phyloP scores from a whole-genome alignment of 2,888 invertebrate species.

The Oxytorus armatus region DNA sequence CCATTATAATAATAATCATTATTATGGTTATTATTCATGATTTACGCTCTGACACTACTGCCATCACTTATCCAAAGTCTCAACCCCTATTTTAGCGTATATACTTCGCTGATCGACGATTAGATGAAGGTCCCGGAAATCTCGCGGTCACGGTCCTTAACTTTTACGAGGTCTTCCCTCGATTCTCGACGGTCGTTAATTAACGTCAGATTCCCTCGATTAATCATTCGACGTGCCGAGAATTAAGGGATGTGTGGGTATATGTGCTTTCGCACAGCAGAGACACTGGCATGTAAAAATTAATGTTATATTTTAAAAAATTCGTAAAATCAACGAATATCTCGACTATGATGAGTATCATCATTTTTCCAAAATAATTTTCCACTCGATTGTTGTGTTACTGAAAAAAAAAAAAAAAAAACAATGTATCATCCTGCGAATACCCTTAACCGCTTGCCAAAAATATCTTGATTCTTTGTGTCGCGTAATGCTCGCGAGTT shows the following conservation, averaged over 20 bases:
- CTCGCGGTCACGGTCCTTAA: constrained; percentile 76
- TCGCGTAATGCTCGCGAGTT: no score
- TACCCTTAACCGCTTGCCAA: no score
- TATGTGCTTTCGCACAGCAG: no score
- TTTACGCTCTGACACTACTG: constrained; percentile 27
- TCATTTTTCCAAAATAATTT: no score
- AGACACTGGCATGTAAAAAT: not conserved
- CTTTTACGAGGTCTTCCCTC: constrained; percentile 75
- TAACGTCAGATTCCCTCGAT: constrained; percentile 73
- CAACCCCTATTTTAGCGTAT: constrained; percentile 22
- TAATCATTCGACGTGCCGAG: constrained; percentile 58
- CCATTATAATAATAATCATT: not conserved
- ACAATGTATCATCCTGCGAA: no score
- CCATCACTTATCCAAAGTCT: constrained; percentile 47
- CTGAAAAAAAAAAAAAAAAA: no score
- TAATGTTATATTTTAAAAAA: no score
- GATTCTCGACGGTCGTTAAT: constrained; percentile 72
- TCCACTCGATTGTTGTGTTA: no score
- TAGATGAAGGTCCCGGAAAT: constrained; percentile 68
- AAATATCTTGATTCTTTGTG: no score
- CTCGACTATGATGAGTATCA: no score
- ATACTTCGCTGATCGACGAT: constrained; percentile 64
- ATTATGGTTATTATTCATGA: constrained; percentile 1
- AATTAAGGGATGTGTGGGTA: no score
- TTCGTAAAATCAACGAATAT: no score